Evolutionary conservation across 2,113 vertebrate genomes (phyloP).

Genomic region (Eolophus roseicapilla): DNA sequence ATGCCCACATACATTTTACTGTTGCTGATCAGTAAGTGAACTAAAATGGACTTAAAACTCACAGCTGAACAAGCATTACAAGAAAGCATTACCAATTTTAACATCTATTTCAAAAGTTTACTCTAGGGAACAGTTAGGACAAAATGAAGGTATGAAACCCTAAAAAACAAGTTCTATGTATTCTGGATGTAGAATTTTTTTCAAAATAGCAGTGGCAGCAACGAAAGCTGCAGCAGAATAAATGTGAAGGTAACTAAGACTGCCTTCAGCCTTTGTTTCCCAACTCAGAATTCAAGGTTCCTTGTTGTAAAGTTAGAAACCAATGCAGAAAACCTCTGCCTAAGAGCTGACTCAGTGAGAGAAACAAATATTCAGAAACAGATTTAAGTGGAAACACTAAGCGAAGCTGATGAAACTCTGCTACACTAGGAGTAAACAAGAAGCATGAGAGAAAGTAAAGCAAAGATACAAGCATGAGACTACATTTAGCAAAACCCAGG

Average conservation of each 20-base stretch:
- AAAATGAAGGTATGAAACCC: neutral
- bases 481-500: neutral
- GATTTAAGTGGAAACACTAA: neutral
- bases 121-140: neutral
- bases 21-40: neutral
- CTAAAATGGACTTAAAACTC: neutral
- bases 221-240: neutral
- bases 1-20: neutral
- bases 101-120: neutral
- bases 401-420: fast-evolving
- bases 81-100: neutral
- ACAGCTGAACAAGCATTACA: neutral
- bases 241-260: neutral
- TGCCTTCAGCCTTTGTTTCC: neutral
- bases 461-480: neutral
- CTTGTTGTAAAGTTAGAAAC: neutral
- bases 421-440: neutral
- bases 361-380: neutral
- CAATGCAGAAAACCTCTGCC: neutral
- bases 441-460: neutral
- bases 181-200: neutral
- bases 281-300: neutral
- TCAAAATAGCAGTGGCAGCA: neutral
- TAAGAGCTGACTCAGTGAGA: neutral
- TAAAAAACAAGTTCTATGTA: neutral